phyloP scores from a whole-genome alignment of 2,888 invertebrate genomes.

The Leptopilina myrica region DNA sequence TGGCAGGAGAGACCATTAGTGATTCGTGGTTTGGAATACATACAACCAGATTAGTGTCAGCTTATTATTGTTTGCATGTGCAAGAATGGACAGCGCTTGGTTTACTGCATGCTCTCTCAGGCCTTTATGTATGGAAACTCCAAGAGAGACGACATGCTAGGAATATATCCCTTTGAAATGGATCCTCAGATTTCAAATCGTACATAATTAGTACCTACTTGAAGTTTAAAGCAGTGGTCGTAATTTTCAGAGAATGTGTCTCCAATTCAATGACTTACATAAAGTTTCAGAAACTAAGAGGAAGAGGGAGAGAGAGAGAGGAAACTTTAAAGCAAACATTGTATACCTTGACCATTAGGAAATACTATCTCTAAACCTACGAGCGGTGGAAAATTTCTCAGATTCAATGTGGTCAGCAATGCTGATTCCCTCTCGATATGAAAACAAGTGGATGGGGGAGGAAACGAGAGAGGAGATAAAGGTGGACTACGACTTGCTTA shows the following conservation, averaged over 20 bases:
- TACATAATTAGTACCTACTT: slow-evolving; percentile 6
- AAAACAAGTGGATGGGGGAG: slow-evolving; percentile 51
- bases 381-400: slow-evolving; percentile 8
- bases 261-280: slow-evolving; percentile 7
- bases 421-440: slow-evolving; percentile 35
- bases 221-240: background rate
- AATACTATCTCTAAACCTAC: slow-evolving; percentile 16
- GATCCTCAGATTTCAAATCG: background rate
- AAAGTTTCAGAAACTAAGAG: background rate
- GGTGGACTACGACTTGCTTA: slow-evolving; percentile 51
- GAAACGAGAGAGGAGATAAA: slow-evolving; percentile 44
- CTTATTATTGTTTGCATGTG: slow-evolving; percentile 32
- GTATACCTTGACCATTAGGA: slow-evolving; percentile 13
- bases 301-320: background rate
- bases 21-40: slow-evolving; percentile 22
- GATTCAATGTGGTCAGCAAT: slow-evolving; percentile 35
- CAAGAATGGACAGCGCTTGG: slow-evolving; percentile 15
- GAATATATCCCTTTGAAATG: background rate
- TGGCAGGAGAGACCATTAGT: slow-evolving; percentile 20
- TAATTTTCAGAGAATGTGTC: background rate
- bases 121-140: background rate
- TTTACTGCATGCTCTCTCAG: background rate
- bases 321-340: slow-evolving; percentile 16
- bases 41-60: slow-evolving; percentile 36
- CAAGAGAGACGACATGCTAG: background rate